These are phyloP conservation scores for Chaetophractus vellerosus DNA, from an alignment of 2,797 vertebrate genomes.

Conservation along the genomic window DNA sequence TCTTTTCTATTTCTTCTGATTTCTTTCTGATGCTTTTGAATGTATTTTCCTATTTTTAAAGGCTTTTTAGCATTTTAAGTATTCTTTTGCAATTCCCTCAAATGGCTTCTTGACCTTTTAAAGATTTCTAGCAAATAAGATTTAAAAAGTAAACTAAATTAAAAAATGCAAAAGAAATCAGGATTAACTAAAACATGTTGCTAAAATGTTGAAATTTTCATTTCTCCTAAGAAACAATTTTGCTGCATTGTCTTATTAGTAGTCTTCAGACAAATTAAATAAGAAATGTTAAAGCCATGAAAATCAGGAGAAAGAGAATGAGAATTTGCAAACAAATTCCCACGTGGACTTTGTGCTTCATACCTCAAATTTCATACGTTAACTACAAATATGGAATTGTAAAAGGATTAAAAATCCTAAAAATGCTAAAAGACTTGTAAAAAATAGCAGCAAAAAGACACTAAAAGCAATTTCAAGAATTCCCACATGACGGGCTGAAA, in stretches of 20 bases:
- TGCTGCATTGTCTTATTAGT: not conserved
- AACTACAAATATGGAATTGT: not conserved
- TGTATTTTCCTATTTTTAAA: slow-evolving; percentile 14
- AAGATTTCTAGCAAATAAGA: slow-evolving; percentile 29
- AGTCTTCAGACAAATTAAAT: slow-evolving; percentile 5
- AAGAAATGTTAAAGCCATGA: slow-evolving; percentile 13
- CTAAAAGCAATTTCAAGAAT: not conserved
- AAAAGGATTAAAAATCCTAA: not conserved
- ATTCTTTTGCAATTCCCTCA: not conserved
- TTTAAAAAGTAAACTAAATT: slow-evolving; percentile 38
- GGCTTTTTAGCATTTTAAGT: not conserved
- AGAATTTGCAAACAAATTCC: not conserved
- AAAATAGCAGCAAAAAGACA: not conserved
- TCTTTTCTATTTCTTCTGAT: not conserved
- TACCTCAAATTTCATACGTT: not conserved
- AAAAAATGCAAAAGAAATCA: slow-evolving; percentile 37
- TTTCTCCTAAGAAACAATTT: slow-evolving; percentile 42
- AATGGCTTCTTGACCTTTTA: not conserved
- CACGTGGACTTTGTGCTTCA: not conserved
- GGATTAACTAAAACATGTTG: not conserved
- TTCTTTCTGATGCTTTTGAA: slow-evolving; percentile 3
- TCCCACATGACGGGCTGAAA: not conserved
- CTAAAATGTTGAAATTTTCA: slow-evolving; percentile 6
- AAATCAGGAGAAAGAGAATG: not conserved
- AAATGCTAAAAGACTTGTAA: not conserved